Base-by-base conservation (phyloP, 2,797 vertebrate species). In the Oreortyx pictus region DNA sequence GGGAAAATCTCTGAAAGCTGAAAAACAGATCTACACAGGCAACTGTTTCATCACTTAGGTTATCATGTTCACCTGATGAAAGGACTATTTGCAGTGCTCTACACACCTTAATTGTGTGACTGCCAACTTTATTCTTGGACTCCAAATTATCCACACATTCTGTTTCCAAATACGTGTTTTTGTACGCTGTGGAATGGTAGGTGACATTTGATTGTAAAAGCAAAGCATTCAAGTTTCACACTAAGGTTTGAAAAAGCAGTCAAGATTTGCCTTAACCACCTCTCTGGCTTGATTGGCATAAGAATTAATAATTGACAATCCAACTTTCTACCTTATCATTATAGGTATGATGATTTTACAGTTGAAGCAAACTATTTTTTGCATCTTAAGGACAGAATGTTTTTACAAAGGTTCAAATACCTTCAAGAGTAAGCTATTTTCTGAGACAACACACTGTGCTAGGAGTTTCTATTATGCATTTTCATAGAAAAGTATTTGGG, bases 21-120 rank as follows among this genome's bases (percentile, higher is more conserved):
- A 78, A 97, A 76, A 79, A 82, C 23, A 78, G 80, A 86, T 46
- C 71, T 90, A 73, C 12, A 14, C 41, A 95, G 47, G 74, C 72
- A 82, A 9, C 24, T 85, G 88, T 96, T 94, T 93, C 11, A 25
- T 85, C 74, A 85, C 67, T 93, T 84, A 27, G 66, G 65, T 74
- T 86, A 95, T 94, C 56, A 15, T 39, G 64, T 76, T 90, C 85
- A 89, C 82, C 90, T 84, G 62, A 95, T 95, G 35, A 94, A 95
- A 92, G 56, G 49, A n/a, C 62, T 67, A 39, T 5, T 77, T 90
- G 86, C 82, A 93, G 27, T 18, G 29, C 90, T 61, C 64, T 88
- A 91, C 2, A 0, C 50, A 60, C 43, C 77, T 68, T 91, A 90
- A 93, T 92, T 90, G 85, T 41, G 39, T 87, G n/a, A 52, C 91